phyloP scores from a whole-genome alignment of 1,140 invertebrate genomes.

The Drosophila prosaltans region DNA sequence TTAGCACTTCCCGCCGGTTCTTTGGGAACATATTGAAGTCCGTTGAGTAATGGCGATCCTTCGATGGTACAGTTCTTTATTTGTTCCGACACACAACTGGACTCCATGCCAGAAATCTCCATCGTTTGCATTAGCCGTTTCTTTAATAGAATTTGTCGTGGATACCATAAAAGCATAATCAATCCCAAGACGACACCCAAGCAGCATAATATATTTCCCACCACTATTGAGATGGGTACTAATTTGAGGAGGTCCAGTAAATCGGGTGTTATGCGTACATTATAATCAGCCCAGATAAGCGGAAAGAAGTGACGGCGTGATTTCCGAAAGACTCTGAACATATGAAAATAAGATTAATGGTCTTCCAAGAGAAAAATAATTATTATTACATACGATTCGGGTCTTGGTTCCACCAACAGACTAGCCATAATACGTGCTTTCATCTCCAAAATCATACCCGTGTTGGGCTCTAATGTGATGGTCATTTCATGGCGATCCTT shows the following conservation, averaged over 20 bases:
- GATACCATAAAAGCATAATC: constrained; percentile 62
- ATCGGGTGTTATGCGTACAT: constrained; percentile 85
- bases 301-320: constrained; percentile 88
- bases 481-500: constrained; percentile 88
- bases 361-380: background rate
- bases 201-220: constrained; percentile 44
- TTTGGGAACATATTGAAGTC: constrained; percentile 41
- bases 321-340: constrained; percentile 78
- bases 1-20: constrained; percentile 17
- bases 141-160: constrained; percentile 51
- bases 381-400: constrained; percentile 47
- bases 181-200: constrained; percentile 53
- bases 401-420: constrained; percentile 87
- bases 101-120: constrained; percentile 54
- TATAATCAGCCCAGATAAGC: constrained; percentile 90
- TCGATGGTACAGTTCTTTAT: constrained; percentile 38
- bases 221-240: constrained; percentile 34
- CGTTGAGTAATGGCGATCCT: constrained; percentile 56
- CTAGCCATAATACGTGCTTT: constrained; percentile 89
- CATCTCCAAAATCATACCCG: constrained; percentile 89
- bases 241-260: constrained; percentile 81
- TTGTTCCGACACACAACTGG: constrained; percentile 9
- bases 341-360: constrained; percentile 9
- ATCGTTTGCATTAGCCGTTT: constrained; percentile 62
- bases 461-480: constrained; percentile 89